Evolutionary conservation across 2,888 invertebrate genomes (phyloP), one percentile per base, ranked within the genome.

Genomic region (Julus scanicus): DNA sequence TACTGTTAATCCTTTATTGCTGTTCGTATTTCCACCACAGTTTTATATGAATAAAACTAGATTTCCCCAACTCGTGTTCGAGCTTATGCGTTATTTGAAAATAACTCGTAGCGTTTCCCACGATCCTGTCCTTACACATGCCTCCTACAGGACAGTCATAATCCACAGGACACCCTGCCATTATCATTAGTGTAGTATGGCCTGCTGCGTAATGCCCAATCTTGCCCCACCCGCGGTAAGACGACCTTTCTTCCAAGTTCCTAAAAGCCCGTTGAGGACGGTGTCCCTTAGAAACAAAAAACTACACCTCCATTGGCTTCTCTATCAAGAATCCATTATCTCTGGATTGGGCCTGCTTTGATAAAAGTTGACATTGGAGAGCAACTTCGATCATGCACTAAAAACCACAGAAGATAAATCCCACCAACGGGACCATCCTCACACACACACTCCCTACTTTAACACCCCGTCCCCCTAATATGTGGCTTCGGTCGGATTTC

Each of bases 101-200:
- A 44, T 44, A 44, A 44, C 44, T 44, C 37, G 37, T 80, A 37
- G 80, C 80, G 11, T 85, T 85, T 85, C 85, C 85, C 85, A 85
- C 85, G 85, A 85, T 85, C 85, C n/a, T 20, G 85, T 15, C 85
- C n/a, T 48, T 44, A 44, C 85, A 85, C 85, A 85, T 85, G 85
- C 29, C 80, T 85, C 85, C 48, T 85, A 44, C 85, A 85, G 85
- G 85, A 85, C 85, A 44, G 44, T 49, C 85, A 85, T 85, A 85
- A 85, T 85, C 85, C 85, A 48, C 85, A 85, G 49, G 85, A 85
- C 85, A 85, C 85, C 85, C 85, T 85, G 85, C 85, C 85, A 85
- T 85, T 85, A 85, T 49, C 85, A 85, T 85, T 85, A 85, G 85
- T 44, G 44, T 15, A 85, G 20, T 44, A 49, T 85, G 85, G 85